Base-by-base conservation (phyloP, 1,140 invertebrate genomes). In the Diorhabda sublineata region DNA sequence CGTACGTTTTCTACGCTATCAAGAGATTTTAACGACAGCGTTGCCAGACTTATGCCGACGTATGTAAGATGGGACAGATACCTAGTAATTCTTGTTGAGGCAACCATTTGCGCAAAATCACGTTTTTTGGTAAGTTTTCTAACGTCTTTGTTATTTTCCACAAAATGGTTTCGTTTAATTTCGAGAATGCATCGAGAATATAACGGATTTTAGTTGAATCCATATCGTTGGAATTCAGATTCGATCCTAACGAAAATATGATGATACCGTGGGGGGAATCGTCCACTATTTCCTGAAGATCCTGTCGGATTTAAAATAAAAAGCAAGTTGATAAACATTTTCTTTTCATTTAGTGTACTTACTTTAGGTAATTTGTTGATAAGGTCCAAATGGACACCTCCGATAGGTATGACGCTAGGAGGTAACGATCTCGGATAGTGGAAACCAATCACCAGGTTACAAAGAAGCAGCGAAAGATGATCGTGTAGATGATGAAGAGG, bases 41-140 rank as follows among this genome's bases (percentile, higher is more conserved):
- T 26, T 26, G 26, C 26, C 26, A 26, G 26, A 26, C 26, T 26
- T 26, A 26, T 26, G 26, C 26, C 26, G 26, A 26, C 26, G 26
- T 26, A 26, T 26, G 26, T 26, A 26, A 26, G 26, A 26, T 26
- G 0, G 26, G 26, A 42, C 57, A 44, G 45, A 74, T 78, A 83
- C 85, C 85, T 68, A 88, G 77, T 68, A 89, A 71, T 75, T 86
- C 84, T 69, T 86, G 85, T 73, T 88, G 87, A 42, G 87, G 86
- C 61, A 88, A 80, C 87, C 87, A 85, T 43, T 73, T 73, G 3
- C 76, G 69, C 4, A 81, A 69, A 45, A 81, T 77, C 3, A 86
- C 81, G 73, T 86, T 85, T 3, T 79, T 73, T 3, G 85, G 81
- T 73, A 80, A 73, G n/a, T 82, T 72, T 58, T 82, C 75, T 5